Evolutionary conservation across 2,888 invertebrate genomes (phyloP), one percentile per base, ranked within the genome.

Genomic region (Sussaba pulchella): DNA sequence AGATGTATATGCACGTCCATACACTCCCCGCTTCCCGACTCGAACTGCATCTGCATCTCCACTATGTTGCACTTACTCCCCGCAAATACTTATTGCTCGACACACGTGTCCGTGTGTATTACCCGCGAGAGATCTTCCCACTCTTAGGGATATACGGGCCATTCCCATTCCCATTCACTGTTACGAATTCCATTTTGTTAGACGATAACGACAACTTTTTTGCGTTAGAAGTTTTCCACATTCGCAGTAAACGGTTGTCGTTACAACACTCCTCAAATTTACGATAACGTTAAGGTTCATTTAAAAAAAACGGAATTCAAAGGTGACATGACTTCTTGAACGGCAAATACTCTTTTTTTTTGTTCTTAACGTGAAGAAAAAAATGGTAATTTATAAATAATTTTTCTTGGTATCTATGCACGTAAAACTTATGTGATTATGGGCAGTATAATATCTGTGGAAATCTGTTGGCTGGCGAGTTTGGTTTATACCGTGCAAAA

Each of bases 11-110:
- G 10, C 10, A 43, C 2, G 10, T 10, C 2, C 12, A n/a, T 43
- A 43, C 4, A 43, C 43, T 31, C 31, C 4, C 31, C 31, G 31
- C 43, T n/a, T n/a, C 57, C 57, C 9, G 31, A 31, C 57, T 14
- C 57, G 36, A 57, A 57, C 57, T 57, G 31, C 31, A 57, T 57
- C 17, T 57, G 57, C 57, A 57, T 57, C 57, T 57, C 57, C 17
- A 31, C 57, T 57, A 31, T 31, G 54, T 54, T 57, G 36, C 31
- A 31, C 36, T 57, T 26, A 57, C 57, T 57, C 57, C 31, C 31
- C 10, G 57, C 31, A 14, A 31, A 36, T 31, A 57, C 31, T 57
- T 57, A 57, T 57, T 31, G 36, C 57, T 31, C 31, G 17, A 8
- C 57, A 6, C 57, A 31, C 57, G 57, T 57, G 26, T 57, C 57